Evolutionary conservation across 2,113 vertebrate species (phyloP).

Genomic region (Antidorcas marsupialis): DNA sequence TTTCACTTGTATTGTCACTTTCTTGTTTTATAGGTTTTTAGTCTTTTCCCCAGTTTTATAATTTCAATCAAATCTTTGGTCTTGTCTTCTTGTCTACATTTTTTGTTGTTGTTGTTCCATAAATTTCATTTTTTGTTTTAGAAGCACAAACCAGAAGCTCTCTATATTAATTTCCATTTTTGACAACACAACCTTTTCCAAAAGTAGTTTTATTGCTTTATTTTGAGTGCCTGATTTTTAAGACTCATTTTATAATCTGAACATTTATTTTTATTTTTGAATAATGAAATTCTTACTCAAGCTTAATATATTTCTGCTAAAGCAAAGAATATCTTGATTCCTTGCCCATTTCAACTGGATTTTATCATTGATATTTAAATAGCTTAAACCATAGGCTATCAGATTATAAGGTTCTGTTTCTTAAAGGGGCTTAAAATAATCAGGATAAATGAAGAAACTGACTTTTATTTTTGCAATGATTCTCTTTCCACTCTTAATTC

Average conservation of each 20-base stretch:
- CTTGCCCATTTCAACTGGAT: not conserved
- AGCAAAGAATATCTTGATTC: not conserved
- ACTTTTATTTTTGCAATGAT: not conserved
- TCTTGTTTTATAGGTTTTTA: not conserved
- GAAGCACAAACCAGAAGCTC: not conserved
- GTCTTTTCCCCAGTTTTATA: not conserved
- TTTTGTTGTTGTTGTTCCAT: not conserved
- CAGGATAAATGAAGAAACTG: not conserved
- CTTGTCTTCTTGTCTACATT: not conserved
- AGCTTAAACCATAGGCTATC: not conserved
- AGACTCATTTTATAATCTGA: not conserved
- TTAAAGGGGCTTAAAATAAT: not conserved
- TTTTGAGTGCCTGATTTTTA: not conserved
- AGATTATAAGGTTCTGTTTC: not conserved
- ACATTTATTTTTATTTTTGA: not conserved
- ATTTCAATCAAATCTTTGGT: not conserved
- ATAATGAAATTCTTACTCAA: not conserved
- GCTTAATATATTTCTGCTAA: not conserved
- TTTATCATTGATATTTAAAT: not conserved
- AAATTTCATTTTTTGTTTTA: not conserved
- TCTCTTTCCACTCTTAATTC: conserved; percentile 1
- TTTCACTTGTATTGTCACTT: not conserved
- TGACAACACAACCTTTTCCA: not conserved
- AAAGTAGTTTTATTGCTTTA: not conserved
- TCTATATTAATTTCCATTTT: not conserved